A percentile compares a stretch with the other conserved stretches of the same genome.
Evolutionary conservation across 2,797 vertebrate genomes (phyloP).

Genomic region (Prionace glauca): DNA sequence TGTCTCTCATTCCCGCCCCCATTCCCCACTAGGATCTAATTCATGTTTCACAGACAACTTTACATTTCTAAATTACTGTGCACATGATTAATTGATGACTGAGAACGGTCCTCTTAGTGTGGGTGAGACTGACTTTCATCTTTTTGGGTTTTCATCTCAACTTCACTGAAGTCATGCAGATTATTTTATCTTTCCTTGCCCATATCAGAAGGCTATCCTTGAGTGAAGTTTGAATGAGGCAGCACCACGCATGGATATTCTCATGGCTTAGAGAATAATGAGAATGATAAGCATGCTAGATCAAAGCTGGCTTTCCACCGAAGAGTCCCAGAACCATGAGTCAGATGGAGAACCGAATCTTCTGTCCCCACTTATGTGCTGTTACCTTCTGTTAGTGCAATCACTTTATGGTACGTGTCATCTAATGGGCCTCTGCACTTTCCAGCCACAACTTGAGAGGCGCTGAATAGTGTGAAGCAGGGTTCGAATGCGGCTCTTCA

Average conservation of each 20-base stretch:
- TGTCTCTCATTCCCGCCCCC: neutral
- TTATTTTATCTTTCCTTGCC: neutral
- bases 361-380: neutral
- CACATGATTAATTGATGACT: neutral
- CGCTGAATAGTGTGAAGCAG: neutral
- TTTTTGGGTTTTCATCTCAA: neutral
- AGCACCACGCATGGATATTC: neutral
- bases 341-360: neutral
- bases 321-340: neutral
- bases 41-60: neutral
- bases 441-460: neutral
- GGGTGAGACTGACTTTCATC: neutral
- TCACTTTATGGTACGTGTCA: neutral
- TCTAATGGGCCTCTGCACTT: neutral
- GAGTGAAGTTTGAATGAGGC: neutral
- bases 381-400: too few species aligned
- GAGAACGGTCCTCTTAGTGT: neutral
- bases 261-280: neutral
- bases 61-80: neutral
- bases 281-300: neutral
- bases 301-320: neutral
- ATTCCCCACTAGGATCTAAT: neutral
- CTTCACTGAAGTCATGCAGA: neutral
- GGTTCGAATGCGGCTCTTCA: neutral
- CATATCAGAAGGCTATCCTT: neutral